Conservation (phyloP, 2,888 invertebrate genomes). For the Homarus gammarus region DNA sequence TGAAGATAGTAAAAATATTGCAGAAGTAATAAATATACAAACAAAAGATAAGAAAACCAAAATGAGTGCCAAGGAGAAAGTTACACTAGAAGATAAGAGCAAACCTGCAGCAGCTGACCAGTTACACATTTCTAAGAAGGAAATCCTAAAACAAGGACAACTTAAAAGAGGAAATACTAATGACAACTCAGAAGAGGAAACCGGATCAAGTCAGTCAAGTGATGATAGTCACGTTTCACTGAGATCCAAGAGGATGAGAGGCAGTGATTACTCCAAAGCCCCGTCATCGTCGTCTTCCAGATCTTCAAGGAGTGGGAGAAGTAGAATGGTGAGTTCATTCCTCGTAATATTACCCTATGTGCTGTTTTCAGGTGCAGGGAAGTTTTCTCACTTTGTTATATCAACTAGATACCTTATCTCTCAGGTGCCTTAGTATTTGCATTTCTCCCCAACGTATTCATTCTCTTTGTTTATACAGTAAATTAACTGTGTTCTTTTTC, state of each 20-base stretch:
- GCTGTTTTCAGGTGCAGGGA: no score
- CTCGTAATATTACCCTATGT: neutral
- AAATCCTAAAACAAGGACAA: neutral
- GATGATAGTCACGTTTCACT: neutral
- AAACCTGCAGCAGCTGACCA: neutral
- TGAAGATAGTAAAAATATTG: neutral
- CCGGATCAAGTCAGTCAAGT: slow-evolving; percentile 4
- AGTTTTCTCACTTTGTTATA: no score
- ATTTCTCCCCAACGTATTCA: no score
- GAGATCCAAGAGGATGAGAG: neutral
- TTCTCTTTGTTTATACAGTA: no score
- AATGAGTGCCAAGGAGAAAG: neutral
- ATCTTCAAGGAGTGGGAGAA: slow-evolving; percentile 14
- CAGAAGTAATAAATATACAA: neutral
- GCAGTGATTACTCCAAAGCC: neutral
- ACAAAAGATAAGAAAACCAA: neutral
- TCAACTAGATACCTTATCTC: no score
- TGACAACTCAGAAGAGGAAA: neutral
- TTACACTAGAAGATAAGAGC: neutral
- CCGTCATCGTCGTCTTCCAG: neutral
- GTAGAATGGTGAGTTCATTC: slow-evolving; percentile 1
- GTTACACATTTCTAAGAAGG: neutral
- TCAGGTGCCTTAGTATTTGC: no score
- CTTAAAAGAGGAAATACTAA: neutral
- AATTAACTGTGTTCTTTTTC: no score